These are phyloP conservation scores for Aleiodes sp. DNA, from an alignment of 1,140 invertebrate species.

Conservation along the genomic window DNA sequence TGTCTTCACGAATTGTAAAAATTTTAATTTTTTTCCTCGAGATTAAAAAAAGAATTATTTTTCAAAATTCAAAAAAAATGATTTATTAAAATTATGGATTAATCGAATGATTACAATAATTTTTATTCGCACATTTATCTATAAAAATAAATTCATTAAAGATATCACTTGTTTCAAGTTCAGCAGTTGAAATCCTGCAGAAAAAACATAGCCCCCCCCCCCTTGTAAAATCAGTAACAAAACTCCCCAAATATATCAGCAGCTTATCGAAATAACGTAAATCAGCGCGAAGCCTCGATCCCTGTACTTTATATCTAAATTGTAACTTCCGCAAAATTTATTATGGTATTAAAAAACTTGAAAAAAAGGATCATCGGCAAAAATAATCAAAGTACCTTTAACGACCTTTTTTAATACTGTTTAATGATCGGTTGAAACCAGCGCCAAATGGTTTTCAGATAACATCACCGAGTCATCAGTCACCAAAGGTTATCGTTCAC, in stretches of 20 bases:
- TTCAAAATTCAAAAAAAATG: too few relatives aligned
- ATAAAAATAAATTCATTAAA: too few relatives aligned
- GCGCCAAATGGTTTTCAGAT: slow-evolving; percentile 22
- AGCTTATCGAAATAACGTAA: slow-evolving; percentile 14
- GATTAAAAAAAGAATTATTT: too few relatives aligned
- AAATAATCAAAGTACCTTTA: not conserved
- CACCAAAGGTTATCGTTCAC: not conserved
- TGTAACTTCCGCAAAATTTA: slow-evolving; percentile 47
- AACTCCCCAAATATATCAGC: not conserved
- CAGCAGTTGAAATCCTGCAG: not conserved
- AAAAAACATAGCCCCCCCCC: too few relatives aligned
- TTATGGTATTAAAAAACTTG: slow-evolving; percentile 36
- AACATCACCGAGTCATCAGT: slow-evolving; percentile 28
- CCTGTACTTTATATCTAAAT: slow-evolving; percentile 47
- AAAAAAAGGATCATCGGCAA: slow-evolving; percentile 39
- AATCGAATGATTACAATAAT: too few relatives aligned
- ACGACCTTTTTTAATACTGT: slow-evolving; percentile 26
- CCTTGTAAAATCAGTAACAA: not conserved
- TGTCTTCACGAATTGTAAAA: too few relatives aligned
- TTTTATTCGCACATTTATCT: too few relatives aligned
- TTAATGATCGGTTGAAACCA: slow-evolving; percentile 6
- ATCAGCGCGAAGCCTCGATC: slow-evolving; percentile 15
- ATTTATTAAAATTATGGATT: too few relatives aligned
- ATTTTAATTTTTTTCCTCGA: too few relatives aligned
- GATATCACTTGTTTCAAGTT: too few relatives aligned